These are phyloP conservation scores for Fratercula arctica DNA, from an alignment of 2,797 vertebrate species.

Conservation along the genomic window DNA sequence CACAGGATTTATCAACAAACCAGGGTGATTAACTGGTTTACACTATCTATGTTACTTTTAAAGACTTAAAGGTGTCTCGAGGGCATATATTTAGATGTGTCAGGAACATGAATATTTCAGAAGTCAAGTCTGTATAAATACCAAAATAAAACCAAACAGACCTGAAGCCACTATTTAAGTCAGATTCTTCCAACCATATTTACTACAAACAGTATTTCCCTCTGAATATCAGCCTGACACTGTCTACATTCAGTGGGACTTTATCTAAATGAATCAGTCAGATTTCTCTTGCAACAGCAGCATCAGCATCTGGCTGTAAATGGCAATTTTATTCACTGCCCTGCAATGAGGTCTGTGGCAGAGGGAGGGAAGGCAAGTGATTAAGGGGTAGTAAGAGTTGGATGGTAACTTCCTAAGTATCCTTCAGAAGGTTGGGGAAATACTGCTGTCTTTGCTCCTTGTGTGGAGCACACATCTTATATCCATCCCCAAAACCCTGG, in stretches of 20 bases:
- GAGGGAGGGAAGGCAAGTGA: background rate
- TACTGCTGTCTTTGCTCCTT: background rate
- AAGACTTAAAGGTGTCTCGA: background rate
- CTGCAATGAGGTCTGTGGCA: background rate
- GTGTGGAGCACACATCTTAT: background rate
- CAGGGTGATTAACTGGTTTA: background rate
- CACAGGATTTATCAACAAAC: background rate
- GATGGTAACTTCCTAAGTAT: background rate
- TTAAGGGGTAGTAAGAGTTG: background rate
- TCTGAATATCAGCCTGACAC: background rate
- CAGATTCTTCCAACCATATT: background rate
- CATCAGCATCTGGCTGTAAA: background rate
- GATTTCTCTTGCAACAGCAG: background rate
- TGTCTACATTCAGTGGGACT: background rate
- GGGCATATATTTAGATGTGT: slow-evolving; percentile 20
- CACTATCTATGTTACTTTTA: background rate
- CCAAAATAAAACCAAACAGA: slow-evolving; percentile 48
- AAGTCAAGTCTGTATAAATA: slow-evolving; percentile 27
- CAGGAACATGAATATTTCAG: slow-evolving; percentile 29
- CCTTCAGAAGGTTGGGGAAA: background rate
- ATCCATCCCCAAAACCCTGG: background rate
- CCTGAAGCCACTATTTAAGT: background rate
- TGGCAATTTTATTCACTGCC: background rate
- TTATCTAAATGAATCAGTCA: background rate
- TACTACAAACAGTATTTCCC: background rate